phyloP scores from a whole-genome alignment of 2,888 invertebrate genomes.

The Melanostoma mellinum region DNA sequence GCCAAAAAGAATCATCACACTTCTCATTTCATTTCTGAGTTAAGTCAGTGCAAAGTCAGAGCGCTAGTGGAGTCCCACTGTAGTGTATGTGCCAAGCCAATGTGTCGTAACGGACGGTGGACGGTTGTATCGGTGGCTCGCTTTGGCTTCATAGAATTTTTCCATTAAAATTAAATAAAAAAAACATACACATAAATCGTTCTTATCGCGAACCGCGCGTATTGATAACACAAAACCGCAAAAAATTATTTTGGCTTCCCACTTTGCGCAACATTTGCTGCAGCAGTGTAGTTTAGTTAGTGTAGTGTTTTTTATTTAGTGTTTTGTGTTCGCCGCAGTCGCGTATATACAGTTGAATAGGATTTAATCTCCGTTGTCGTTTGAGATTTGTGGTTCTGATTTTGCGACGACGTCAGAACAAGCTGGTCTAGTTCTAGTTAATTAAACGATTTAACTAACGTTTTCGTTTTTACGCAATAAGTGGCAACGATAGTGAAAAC shows the following conservation, averaged over 20 bases:
- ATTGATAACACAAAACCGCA: slow-evolving; percentile 54
- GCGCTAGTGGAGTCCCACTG: slow-evolving; percentile 40
- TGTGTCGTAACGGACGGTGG: slow-evolving; percentile 60
- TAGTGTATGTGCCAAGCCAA: slow-evolving; percentile 36
- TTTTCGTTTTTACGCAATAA: slow-evolving; percentile 53
- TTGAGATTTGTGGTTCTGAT: slow-evolving; percentile 30
- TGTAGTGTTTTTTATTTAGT: slow-evolving; percentile 14
- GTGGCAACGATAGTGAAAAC: slow-evolving; percentile 13
- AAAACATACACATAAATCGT: slow-evolving; percentile 18
- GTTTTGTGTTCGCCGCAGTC: slow-evolving; percentile 30
- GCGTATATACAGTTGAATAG: slow-evolving; percentile 31
- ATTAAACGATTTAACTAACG: slow-evolving; percentile 7
- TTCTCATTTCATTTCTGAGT: slow-evolving; percentile 33
- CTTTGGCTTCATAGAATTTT: slow-evolving; percentile 44
- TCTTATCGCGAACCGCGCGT: slow-evolving; percentile 48
- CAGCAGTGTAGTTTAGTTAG: slow-evolving; percentile 9
- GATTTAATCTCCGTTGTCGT: slow-evolving; percentile 30
- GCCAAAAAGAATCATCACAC: slow-evolving; percentile 66
- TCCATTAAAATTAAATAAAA: slow-evolving; percentile 31
- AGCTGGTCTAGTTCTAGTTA: slow-evolving; percentile 65
- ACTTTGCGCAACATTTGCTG: slow-evolving; percentile 36
- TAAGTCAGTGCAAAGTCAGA: slow-evolving; percentile 43
- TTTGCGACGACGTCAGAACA: slow-evolving; percentile 38
- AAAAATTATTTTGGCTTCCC: slow-evolving; percentile 20
- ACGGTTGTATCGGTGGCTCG: slow-evolving; percentile 47